A percentile compares a stretch with the other conserved stretches of the same genome.
These are phyloP conservation scores for Squalus acanthias DNA, from an alignment of 2,797 vertebrate genomes.

Conservation along the genomic window DNA sequence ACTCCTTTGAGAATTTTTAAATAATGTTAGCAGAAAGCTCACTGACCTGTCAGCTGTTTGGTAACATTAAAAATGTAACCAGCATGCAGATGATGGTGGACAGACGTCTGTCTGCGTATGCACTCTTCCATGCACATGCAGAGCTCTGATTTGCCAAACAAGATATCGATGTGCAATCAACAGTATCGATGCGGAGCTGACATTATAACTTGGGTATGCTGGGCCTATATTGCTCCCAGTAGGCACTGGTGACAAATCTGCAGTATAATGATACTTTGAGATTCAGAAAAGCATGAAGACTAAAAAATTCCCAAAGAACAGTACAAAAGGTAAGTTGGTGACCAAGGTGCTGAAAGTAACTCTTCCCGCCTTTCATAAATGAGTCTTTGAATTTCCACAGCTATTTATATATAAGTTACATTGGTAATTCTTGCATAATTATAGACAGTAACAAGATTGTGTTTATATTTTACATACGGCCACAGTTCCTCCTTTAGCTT, in stretches of 20 bases:
- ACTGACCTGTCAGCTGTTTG: neutral
- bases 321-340: neutral
- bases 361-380: neutral
- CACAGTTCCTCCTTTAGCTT: neutral
- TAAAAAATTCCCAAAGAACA: neutral
- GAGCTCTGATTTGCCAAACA: neutral
- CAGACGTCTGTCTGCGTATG: neutral
- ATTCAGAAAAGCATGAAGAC: neutral
- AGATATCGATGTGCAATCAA: neutral
- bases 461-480: neutral
- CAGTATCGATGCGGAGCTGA: neutral
- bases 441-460: neutral
- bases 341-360: slow-evolving; percentile 24
- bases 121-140: neutral
- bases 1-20: neutral
- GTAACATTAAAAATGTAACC: neutral
- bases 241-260: too few species aligned
- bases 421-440: neutral
- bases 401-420: neutral
- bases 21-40: neutral
- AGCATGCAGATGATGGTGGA: neutral
- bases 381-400: neutral
- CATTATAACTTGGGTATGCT: neutral
- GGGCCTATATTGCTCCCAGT: neutral
- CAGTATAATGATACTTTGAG: neutral